phyloP scores from a whole-genome alignment of 2,888 invertebrate species.

The Polydrusus pterygomalis region DNA sequence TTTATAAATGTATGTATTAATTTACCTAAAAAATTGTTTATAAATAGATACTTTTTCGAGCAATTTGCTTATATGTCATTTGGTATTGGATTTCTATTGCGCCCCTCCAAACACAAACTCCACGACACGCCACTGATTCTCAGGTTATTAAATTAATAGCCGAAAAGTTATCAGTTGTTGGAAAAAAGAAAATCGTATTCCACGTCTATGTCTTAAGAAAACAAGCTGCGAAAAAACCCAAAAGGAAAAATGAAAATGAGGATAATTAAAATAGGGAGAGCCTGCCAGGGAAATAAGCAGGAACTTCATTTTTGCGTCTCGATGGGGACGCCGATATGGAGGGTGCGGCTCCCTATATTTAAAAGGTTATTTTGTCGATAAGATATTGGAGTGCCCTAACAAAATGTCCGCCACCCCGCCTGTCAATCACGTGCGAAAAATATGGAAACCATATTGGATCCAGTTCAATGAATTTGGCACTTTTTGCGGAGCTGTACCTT shows the following conservation, averaged over 20 bases:
- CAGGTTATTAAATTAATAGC: no score
- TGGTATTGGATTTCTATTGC: no score
- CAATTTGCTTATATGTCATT: no score
- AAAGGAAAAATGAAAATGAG: constrained; percentile 55
- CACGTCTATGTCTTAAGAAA: constrained; percentile 36
- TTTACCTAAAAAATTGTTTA: no score
- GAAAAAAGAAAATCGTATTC: constrained; percentile 10
- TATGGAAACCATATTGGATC: constrained; percentile 52
- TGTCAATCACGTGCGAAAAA: constrained; percentile 49
- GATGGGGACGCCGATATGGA: constrained; percentile 43
- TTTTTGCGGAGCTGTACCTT: constrained; percentile 16
- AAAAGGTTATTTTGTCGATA: constrained; percentile 54
- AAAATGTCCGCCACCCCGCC: constrained; percentile 53
- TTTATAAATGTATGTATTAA: no score
- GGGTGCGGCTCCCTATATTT: constrained; percentile 48
- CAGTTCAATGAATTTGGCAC: constrained; percentile 15
- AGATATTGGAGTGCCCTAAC: constrained; percentile 49
- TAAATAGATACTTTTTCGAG: no score
- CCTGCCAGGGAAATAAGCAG: constrained; percentile 49
- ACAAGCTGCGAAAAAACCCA: constrained; percentile 45
- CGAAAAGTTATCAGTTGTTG: no score
- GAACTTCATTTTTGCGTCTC: constrained; percentile 54
- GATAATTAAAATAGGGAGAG: constrained; percentile 56
- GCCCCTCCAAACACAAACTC: no score
- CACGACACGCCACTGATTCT: no score